These are phyloP conservation scores for Neogobius melanostomus DNA, from an alignment of 2,113 vertebrate genomes.

Conservation along the genomic window DNA sequence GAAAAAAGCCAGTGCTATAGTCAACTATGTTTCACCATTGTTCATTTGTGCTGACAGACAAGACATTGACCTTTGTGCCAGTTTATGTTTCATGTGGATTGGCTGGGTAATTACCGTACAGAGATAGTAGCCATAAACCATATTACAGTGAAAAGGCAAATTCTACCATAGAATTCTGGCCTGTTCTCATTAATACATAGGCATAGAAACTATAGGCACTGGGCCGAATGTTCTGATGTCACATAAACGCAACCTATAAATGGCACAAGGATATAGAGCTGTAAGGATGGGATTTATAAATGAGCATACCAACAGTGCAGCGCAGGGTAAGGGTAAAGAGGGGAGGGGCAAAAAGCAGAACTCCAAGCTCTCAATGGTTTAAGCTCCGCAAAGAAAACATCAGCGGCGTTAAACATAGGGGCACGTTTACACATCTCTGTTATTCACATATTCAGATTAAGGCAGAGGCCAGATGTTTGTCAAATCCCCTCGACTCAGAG, in stretches of 20 bases:
- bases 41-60: too few species aligned
- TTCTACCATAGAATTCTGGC: too few species aligned
- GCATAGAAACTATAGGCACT: too few species aligned
- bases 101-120: too few species aligned
- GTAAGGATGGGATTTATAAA: constrained; percentile 40
- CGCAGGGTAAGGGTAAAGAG: constrained; percentile 37
- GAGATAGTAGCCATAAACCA: too few species aligned
- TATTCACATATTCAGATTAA: constrained; percentile 76
- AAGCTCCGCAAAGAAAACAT: constrained; percentile 34
- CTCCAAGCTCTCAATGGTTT: constrained; percentile 3
- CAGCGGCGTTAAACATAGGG: constrained; percentile 41
- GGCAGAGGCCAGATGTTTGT: constrained; percentile 68
- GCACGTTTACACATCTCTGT: constrained; percentile 56
- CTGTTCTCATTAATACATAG: too few species aligned
- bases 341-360: constrained; percentile 10
- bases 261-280: constrained; percentile 48
- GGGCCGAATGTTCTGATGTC: too few species aligned
- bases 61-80: too few species aligned
- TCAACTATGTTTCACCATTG: too few species aligned
- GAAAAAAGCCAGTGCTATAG: too few species aligned
- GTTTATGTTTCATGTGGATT: too few species aligned
- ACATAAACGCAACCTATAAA: constrained; percentile 11
- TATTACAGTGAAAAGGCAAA: too few species aligned
- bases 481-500: constrained; percentile 65
- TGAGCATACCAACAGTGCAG: constrained; percentile 36